Base-by-base conservation (phyloP, 2,888 invertebrate species). In the Carterocephalus palaemon region DNA sequence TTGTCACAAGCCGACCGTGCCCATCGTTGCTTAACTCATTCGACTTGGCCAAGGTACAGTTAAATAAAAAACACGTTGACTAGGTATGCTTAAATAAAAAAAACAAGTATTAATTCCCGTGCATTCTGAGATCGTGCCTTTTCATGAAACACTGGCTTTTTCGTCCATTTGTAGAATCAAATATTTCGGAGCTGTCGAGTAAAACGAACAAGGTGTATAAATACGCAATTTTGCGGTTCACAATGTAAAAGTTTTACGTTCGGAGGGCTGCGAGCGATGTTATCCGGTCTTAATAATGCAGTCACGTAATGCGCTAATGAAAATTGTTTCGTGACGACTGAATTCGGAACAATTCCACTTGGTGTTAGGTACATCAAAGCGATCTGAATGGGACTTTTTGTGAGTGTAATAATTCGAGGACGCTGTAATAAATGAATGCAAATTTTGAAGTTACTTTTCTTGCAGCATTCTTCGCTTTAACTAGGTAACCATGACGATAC, bases 231-330 rank as follows among this genome's bases (percentile, higher is more conserved):
- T 63, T 63, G 51, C 57, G 54, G 56, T 59, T 62, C 54, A 62
- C 73, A 66, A 71, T 70, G 67, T 64, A 66, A 72, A 75, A 63
- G 61, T 65, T 64, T 67, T 65, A 64, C 65, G 65, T 70, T 70
- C 59, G 60, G 58, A 63, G 57, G 54, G 62, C 32, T 16, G 57
- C 57, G 60, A 59, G 55, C 51, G 57, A 59, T 60, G 28, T 61
- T 57, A 56, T 58, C 60, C 60, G 53, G 62, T 62, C 64, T 84
- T 79, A 68, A 72, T 75, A 82, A 72, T 69, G 63, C 70, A 75
- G 78, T 75, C 83, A 81, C 81, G 82, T 82, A 75, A 67, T 64
- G 57, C 64, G 64, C 74, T 80, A 82, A 82, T 83, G 81, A 79
- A 84, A 84, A 83, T 81, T 78, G 80, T 77, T 81, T 62, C 69